A percentile compares a stretch with the other conserved stretches of the same genome.
phyloP scores from a whole-genome alignment of 1,140 invertebrate genomes.

The Anastatus disparis region DNA sequence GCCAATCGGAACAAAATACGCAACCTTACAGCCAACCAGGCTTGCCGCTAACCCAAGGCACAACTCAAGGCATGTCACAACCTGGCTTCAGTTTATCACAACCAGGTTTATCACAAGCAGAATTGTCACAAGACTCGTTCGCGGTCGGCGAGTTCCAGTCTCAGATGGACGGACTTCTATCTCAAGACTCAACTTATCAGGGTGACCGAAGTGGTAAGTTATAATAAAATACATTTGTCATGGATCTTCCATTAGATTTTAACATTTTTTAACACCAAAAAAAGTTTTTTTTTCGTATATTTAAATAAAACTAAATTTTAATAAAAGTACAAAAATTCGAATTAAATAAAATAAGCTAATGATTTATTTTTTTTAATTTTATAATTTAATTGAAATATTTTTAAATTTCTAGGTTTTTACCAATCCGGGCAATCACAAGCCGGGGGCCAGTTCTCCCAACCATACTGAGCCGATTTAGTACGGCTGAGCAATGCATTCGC shows the following conservation, averaged over 20 bases:
- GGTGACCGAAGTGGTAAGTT: conserved; percentile 72
- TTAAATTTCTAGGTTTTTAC: conserved; percentile 67
- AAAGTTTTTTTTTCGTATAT: neutral
- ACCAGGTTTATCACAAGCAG: conserved; percentile 79
- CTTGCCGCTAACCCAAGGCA: conserved; percentile 74
- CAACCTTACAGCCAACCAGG: conserved; percentile 73
- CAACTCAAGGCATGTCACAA: conserved; percentile 80
- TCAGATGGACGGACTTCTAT: conserved; percentile 92
- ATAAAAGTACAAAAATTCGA: too few species aligned
- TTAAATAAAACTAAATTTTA: neutral
- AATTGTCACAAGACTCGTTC: conserved; percentile 88
- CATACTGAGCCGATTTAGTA: conserved; percentile 68
- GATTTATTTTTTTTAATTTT: too few species aligned
- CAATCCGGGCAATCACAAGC: conserved; percentile 71
- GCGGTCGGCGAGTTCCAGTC: conserved; percentile 89
- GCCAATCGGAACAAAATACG: conserved; percentile 66
- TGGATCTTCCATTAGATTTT: neutral
- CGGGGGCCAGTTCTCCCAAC: conserved; percentile 70
- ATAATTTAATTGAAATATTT: too few species aligned
- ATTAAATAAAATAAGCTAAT: too few species aligned
- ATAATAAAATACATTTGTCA: neutral
- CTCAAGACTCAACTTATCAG: conserved; percentile 95
- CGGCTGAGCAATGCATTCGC: conserved; percentile 65
- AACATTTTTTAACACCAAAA: neutral
- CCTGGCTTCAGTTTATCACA: conserved; percentile 74